Percentiles rank a stretch among this genome's conserved stretches.
These are phyloP conservation scores for Zaprionus capensis DNA, from an alignment of 1,140 invertebrate species.

Conservation along the genomic window DNA sequence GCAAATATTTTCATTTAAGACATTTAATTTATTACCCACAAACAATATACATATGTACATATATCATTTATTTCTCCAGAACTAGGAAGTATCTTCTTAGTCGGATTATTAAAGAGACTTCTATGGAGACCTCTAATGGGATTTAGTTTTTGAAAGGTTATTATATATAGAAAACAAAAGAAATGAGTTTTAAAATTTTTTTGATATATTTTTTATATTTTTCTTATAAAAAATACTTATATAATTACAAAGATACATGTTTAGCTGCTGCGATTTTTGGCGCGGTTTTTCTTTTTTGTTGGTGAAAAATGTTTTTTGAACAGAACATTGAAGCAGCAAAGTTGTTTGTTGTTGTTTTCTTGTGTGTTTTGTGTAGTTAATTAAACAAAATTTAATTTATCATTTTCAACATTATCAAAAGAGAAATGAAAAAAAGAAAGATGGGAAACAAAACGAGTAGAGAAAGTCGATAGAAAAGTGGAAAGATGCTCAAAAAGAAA, in stretches of 20 bases:
- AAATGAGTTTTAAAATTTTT: slow-evolving; percentile 22
- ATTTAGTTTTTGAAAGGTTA: background rate
- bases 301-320: slow-evolving; percentile 53
- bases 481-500: slow-evolving; percentile 33
- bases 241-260: slow-evolving; percentile 80
- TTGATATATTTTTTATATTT: slow-evolving; percentile 81
- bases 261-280: slow-evolving; percentile 81
- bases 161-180: background rate
- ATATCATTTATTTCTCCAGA: no score
- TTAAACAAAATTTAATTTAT: slow-evolving; percentile 76
- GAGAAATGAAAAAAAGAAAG: slow-evolving; percentile 24
- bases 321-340: slow-evolving; percentile 71
- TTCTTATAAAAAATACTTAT: slow-evolving; percentile 84
- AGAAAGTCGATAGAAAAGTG: slow-evolving; percentile 22
- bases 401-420: slow-evolving; percentile 57
- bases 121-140: no score
- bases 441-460: slow-evolving; percentile 19
- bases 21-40: no score
- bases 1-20: background rate
- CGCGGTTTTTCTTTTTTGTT: slow-evolving; percentile 65
- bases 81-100: no score
- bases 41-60: no score
- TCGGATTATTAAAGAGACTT: background rate
- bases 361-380: slow-evolving; percentile 56
- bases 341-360: slow-evolving; percentile 35